Evolutionary conservation across 2,113 vertebrate species (phyloP).

Genomic region (Synodontis membranacea): DNA sequence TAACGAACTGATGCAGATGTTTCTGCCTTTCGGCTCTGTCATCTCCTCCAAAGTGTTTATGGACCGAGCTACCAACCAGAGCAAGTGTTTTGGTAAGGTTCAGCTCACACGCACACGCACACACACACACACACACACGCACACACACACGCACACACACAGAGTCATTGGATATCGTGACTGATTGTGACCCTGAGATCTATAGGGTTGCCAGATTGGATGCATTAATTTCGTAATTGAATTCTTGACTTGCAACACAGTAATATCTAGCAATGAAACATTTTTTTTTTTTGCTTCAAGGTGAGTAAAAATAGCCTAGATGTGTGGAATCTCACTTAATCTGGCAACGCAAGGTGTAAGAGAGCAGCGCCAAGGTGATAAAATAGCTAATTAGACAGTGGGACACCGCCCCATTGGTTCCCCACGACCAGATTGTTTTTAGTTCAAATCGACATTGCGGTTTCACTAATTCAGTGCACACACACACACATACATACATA

Average conservation of each 20-base stretch:
- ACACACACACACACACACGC: not conserved
- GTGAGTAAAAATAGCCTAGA: not conserved
- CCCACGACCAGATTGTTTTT: not conserved
- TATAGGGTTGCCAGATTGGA: not conserved
- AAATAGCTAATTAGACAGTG: slow-evolving; percentile 7
- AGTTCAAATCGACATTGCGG: not conserved
- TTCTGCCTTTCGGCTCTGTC: slow-evolving; percentile 95
- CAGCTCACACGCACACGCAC: not conserved
- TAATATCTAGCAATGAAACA: not conserved
- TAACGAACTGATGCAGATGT: slow-evolving; percentile 97
- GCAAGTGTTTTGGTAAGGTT: slow-evolving; percentile 95
- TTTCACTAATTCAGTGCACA: not conserved
- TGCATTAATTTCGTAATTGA: not conserved
- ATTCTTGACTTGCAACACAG: not conserved
- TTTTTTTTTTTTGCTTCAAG: not conserved
- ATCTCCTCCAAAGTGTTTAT: slow-evolving; percentile 98
- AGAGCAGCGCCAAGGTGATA: not conserved
- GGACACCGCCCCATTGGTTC: not conserved
- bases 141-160: not conserved
- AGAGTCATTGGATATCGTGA: not conserved
- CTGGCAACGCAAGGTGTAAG: slow-evolving; percentile 15
- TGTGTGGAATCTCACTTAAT: slow-evolving; percentile 11
- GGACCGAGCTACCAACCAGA: slow-evolving; percentile 96
- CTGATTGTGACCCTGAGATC: not conserved
- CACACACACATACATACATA: not conserved